Evolutionary conservation across 1,140 invertebrate genomes (phyloP).

Genomic region (Calliphora vicina): DNA sequence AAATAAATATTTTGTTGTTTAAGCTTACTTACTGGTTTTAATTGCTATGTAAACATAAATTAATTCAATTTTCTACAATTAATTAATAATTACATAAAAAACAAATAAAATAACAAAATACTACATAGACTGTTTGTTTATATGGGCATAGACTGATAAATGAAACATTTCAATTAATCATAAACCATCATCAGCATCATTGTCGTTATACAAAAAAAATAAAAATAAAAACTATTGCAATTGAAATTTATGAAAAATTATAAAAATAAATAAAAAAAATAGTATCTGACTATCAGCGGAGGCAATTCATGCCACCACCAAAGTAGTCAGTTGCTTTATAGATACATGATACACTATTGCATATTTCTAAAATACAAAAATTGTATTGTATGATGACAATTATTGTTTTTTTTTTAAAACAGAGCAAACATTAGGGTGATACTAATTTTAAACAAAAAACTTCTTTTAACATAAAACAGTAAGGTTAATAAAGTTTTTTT

Average conservation of each 20-base stretch:
- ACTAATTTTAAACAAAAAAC: too few relatives aligned
- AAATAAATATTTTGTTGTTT: too few relatives aligned
- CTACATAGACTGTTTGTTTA: neutral
- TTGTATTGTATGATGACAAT: neutral
- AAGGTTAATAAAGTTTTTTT: too few relatives aligned
- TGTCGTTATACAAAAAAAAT: neutral
- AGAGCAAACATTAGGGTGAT: too few relatives aligned
- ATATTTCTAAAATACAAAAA: neutral
- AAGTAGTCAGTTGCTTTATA: neutral
- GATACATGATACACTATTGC: neutral
- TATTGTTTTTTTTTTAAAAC: neutral
- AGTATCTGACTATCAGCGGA: neutral
- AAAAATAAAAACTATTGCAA: neutral
- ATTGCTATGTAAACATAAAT: conserved; percentile 6
- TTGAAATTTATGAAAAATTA: neutral
- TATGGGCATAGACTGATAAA: neutral
- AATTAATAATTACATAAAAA: neutral
- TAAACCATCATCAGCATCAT: neutral
- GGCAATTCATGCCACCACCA: neutral
- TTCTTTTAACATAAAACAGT: too few relatives aligned
- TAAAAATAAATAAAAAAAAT: neutral
- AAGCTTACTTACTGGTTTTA: neutral
- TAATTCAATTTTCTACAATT: conserved; percentile 6
- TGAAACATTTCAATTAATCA: conserved; percentile 3
- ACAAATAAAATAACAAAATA: neutral